Conservation (phyloP, 2,797 vertebrate species). For the Anas acuta region DNA sequence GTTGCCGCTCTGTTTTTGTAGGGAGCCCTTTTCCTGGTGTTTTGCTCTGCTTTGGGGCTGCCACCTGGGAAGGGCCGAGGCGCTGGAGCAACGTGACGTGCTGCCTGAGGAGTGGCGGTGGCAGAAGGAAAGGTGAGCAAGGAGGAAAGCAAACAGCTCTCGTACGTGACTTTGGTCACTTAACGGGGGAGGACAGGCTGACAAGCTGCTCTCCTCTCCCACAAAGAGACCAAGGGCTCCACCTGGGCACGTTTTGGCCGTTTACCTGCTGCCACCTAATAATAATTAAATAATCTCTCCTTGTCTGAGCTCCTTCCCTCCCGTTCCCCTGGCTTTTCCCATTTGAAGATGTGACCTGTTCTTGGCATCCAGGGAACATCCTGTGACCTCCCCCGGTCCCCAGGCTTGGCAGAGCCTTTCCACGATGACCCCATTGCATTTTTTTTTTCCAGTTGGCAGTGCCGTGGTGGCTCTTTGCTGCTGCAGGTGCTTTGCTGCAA, state of each 20-base stretch:
- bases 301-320: background rate
- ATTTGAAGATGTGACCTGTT: background rate
- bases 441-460: background rate
- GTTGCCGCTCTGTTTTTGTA: background rate
- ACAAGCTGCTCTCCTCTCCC: background rate
- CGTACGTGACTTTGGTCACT: background rate
- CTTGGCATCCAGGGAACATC: background rate
- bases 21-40: background rate
- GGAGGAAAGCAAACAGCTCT: background rate
- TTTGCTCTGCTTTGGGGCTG: background rate
- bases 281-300: background rate
- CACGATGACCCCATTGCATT: background rate
- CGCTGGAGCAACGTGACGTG: rapidly evolving
- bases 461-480: background rate
- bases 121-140: background rate
- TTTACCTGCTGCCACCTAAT: background rate
- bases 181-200: background rate
- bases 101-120: background rate
- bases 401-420: background rate
- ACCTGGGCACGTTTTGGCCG: background rate
- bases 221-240: background rate
- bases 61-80: background rate
- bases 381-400: background rate
- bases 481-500: background rate
- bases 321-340: background rate